Evolutionary conservation across 2,113 vertebrate genomes (phyloP), one percentile per base, ranked within the genome.

Genomic region (Promerops cafer): DNA sequence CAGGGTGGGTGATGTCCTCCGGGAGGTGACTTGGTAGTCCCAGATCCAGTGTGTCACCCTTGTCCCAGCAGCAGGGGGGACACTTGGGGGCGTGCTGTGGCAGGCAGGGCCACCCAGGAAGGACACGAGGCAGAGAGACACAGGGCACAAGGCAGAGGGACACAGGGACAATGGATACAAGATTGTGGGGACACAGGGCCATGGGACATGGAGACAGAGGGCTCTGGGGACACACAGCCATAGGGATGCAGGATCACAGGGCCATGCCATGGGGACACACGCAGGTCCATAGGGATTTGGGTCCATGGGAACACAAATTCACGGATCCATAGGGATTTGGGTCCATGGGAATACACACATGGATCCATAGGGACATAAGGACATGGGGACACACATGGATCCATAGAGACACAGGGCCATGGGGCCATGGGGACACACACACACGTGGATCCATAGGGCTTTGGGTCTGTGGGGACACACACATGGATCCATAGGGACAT

Each of bases 321-420:
- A 19, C 2, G 3, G 24, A 12, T 40, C 13, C 17, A 22, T 6
- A 11, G 37, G 49, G 31, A 28, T 27, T 10, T 21, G 11, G 18
- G 17, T 27, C 37, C 22, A 16, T 33, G 14, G 33, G 27, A 1
- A 39, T 14, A 28, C n/a, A 57, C 17, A n/a, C 2, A 9, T 1
- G 4, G 7, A 16, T 17, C 24, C 33, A 22, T 9, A 16, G 10
- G 39, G 39, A 5, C 13, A 16, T 8, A 16, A 5, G 1, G 3
- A 8, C 37, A 14, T 23, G 16, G 14, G 20, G 37, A 28, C 22
- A 44, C 27, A 22, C 19, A 22, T 6, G 7, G 13, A 3, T 16
- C 15, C 42, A 24, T 33, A 22, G 11, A 20, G 37, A 28, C 19
- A 19, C 11, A 4, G 24, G 9, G 14, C 6, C 19, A 19, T 14